Evolutionary conservation across 2,888 invertebrate species (phyloP), one percentile per base, ranked within the genome.

Genomic region (Nasonovia ribisnigri): DNA sequence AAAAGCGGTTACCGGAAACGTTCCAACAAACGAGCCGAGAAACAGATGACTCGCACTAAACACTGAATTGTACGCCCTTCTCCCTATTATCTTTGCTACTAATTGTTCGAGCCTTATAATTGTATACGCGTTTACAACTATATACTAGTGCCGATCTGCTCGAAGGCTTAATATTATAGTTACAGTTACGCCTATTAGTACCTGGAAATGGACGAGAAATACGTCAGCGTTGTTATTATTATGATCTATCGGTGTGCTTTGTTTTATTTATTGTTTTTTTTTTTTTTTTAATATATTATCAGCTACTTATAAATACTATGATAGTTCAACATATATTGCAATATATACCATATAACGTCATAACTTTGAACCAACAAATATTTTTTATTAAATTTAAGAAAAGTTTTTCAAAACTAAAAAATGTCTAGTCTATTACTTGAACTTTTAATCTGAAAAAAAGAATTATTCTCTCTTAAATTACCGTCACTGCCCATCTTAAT

Each of bases 1-100:
- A 67, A 67, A 92, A 67, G 92, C 67, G 87, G 92, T 92, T 29
- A 26, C 60, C 67, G 88, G 87, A 92, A 88, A 92, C 42, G 92
- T 77, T 92, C 29, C 26, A 36, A 67, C 77, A 92, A 92, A 92
- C 48, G 88, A 88, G 88, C 67, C 24, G 87, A 51, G 67, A 88
- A 92, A 92, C 92, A 88, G 92, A 92, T 48, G 88, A 60, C 46
- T 87, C 87, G 42, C 26, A 36, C 88, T n/a, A 67, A 88, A 92
- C 67, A 42, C 84, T 24, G 60, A 77, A 42, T 48, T 48, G n/a
- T 43, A 36, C 60, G n/a, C 87, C 87, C 48, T 60, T 16, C 48
- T 8, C 84, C 24, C 48, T 88, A 92, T 87, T 87, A 51, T 92
- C 92, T 88, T 92, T 3, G 13, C 8, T 88, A 48, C 60, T 92